Evolutionary conservation across 92 coral and sea anemone species (phyloP), one percentile per base, ranked within the genome.

Genomic region (Anthopleura xanthogrammica): DNA sequence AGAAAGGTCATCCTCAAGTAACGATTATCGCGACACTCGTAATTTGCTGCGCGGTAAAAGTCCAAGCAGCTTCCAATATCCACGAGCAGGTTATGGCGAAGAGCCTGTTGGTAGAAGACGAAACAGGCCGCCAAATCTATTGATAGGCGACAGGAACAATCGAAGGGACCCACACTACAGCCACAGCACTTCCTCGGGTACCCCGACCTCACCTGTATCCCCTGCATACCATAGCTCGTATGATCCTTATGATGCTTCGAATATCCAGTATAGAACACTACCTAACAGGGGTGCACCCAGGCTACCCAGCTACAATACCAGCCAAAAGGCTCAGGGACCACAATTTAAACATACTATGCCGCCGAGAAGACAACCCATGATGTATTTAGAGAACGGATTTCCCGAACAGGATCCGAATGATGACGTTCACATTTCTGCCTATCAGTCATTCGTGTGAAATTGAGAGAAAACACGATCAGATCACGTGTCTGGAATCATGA

Each of bases 151-250:
- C 62, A 85, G 57, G 57, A 77, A 54, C 58, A 58, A 80, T 60
- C 88, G 82, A 39, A 72, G 72, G 11, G 87, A 62, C 5, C 72
- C 78, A 36, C 74, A 52, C 40, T 72, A 42, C 76, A 73, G 62
- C 65, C 79, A 60, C 75, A 88, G 79, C 72, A 85, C 90, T 48
- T 86, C 92, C 79, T 87, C 92, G 84, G 92, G 78, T 60, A 84
- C 87, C 46, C 88, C 92, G 12, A 72, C 89, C 79, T 65, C 95
- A 10, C 90, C 97, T 2, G 85, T 90, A 60, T 96, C 99, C 23
- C 98, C 99, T 22, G 97, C 97, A 2, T 96, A 96, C 70, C 93
- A 92, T 81, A 87, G 90, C 48, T 82, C 86, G 7, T 84, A 81
- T 77, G 87, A 89, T 71, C 81, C 77, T n/a, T 84, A 75, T 16